Conservation (phyloP, 2,113 vertebrate genomes). For the Chaetura pelagica region DNA sequence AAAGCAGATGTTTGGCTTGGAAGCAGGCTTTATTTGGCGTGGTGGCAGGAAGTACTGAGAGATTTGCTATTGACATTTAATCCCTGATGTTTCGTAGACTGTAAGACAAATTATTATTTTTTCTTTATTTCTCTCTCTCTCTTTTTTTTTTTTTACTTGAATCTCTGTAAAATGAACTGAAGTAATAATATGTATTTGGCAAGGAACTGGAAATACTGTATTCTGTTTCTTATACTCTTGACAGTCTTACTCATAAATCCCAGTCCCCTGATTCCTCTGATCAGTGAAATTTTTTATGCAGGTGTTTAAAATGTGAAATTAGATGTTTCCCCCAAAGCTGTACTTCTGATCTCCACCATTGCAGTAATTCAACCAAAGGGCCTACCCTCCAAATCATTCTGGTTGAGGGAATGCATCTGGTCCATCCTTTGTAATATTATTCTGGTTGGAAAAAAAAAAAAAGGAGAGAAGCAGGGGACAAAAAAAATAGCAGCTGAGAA, state of each 20-base stretch:
- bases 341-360: background rate
- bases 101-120: background rate
- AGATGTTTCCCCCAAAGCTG: conserved; percentile 44
- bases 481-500: background rate
- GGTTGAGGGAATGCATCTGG: background rate
- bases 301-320: conserved; percentile 54
- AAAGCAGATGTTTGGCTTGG: conserved; percentile 72
- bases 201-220: conserved; percentile 47
- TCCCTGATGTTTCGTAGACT: conserved; percentile 64
- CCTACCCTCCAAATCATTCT: background rate
- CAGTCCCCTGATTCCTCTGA: conserved; percentile 20
- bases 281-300: conserved; percentile 11
- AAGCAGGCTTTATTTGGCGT: conserved; percentile 49
- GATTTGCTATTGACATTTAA: conserved; percentile 71
- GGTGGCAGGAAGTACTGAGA: conserved; percentile 62
- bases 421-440: background rate
- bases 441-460: background rate
- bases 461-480: accelerated
- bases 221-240: conserved; percentile 55
- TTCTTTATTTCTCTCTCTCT: background rate
- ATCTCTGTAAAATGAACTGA: conserved; percentile 51
- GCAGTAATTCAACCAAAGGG: background rate
- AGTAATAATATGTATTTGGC: conserved; percentile 28
- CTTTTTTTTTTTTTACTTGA: background rate
- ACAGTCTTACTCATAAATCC: conserved; percentile 50